Conservation (phyloP, 2,888 invertebrate species). For the Epirrhoe tristata region DNA sequence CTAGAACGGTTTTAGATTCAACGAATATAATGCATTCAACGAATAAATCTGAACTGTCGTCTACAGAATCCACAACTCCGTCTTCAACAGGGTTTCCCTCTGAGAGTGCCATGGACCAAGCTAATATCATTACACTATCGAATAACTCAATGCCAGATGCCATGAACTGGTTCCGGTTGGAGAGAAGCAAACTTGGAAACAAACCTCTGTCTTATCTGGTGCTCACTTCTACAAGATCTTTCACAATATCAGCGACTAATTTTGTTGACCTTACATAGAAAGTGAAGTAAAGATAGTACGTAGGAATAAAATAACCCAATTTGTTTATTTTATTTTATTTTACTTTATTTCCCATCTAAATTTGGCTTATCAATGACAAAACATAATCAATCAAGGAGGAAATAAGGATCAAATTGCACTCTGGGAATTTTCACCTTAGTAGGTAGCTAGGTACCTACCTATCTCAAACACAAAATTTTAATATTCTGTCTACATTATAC, state of each 20-base stretch:
- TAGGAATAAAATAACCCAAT: too few relatives aligned
- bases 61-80: conserved; percentile 1
- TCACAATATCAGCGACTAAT: conserved; percentile 21
- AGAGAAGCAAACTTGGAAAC: conserved; percentile 49
- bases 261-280: conserved; percentile 62
- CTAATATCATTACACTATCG: conserved; percentile 1
- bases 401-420: too few relatives aligned
- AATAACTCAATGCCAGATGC: conserved; percentile 47
- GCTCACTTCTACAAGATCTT: conserved; percentile 29
- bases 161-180: conserved; percentile 65
- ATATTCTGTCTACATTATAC: too few relatives aligned
- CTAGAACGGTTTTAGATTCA: neutral
- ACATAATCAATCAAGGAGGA: too few relatives aligned
- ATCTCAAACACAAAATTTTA: too few relatives aligned
- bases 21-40: neutral
- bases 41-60: neutral
- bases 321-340: too few relatives aligned
- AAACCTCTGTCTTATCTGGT: conserved; percentile 44
- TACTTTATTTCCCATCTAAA: too few relatives aligned
- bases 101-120: conserved; percentile 11
- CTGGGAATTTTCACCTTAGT: too few relatives aligned
- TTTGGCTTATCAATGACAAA: too few relatives aligned
- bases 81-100: neutral
- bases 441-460: too few relatives aligned
- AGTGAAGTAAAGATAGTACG: neutral